These are phyloP conservation scores for Drosophila aldrichi DNA, from an alignment of 2,888 invertebrate genomes.

Conservation along the genomic window DNA sequence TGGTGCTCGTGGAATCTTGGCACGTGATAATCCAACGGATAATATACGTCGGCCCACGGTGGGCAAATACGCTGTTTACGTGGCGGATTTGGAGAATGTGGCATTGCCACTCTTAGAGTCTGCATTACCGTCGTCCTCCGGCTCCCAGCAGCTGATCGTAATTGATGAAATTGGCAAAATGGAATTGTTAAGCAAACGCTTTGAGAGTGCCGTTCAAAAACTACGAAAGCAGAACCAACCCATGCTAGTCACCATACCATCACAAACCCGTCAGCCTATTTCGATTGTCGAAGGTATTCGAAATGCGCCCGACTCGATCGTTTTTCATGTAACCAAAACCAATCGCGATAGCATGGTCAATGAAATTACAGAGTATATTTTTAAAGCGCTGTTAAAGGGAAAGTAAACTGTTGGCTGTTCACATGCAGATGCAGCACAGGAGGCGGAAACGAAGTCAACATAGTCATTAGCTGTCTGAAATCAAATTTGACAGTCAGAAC, in stretches of 20 bases:
- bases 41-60: constrained; percentile 83
- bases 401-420: background rate
- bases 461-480: background rate
- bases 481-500: background rate
- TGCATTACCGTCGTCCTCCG: background rate
- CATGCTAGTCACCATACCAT: constrained; percentile 80
- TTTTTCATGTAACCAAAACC: constrained; percentile 68
- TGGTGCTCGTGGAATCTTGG: constrained; percentile 86
- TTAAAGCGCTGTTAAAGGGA: constrained; percentile 25
- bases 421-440: background rate
- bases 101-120: constrained; percentile 85
- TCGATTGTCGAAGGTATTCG: constrained; percentile 72
- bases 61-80: constrained; percentile 88
- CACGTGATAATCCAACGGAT: constrained; percentile 74
- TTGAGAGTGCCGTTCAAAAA: constrained; percentile 61
- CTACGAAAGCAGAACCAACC: constrained; percentile 45
- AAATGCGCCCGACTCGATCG: constrained; percentile 13
- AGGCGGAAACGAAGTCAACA: constrained; percentile 4
- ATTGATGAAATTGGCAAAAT: constrained; percentile 85
- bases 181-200: constrained; percentile 81
- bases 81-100: constrained; percentile 87
- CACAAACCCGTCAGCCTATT: constrained; percentile 46
- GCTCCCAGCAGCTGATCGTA: constrained; percentile 67
- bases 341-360: constrained; percentile 74
- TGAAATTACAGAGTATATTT: constrained; percentile 54